These are phyloP conservation scores for Maniola hyperantus DNA, from an alignment of 2,888 invertebrate species.

Conservation along the genomic window DNA sequence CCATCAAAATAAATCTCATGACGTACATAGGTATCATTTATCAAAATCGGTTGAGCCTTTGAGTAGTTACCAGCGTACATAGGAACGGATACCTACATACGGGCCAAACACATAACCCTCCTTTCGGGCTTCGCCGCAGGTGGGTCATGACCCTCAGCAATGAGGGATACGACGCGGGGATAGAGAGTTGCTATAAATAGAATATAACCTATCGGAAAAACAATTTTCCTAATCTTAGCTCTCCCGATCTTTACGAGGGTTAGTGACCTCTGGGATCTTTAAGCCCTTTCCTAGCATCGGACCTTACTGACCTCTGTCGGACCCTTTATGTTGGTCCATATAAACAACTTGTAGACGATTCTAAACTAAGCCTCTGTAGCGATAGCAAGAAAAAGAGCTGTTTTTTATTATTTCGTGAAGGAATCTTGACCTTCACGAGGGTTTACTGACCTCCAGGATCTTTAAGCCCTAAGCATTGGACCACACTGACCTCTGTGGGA, in stretches of 20 bases:
- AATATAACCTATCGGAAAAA: neutral
- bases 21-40: too few species aligned
- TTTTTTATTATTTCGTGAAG: neutral
- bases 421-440: neutral
- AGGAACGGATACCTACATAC: too few species aligned
- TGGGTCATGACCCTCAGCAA: too few species aligned
- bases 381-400: constrained; percentile 4
- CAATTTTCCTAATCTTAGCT: constrained; percentile 3
- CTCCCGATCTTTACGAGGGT: constrained; percentile 6
- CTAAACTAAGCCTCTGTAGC: constrained; percentile 34
- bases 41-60: too few species aligned
- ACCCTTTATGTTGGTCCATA: constrained; percentile 42
- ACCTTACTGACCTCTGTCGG: constrained; percentile 33
- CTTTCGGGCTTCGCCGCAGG: too few species aligned
- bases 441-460: constrained; percentile 25
- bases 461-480: constrained; percentile 26
- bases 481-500: constrained; percentile 34
- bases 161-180: too few species aligned
- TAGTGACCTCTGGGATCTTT: constrained; percentile 26
- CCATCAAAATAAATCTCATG: too few species aligned
- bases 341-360: constrained; percentile 42
- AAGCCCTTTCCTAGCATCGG: constrained; percentile 31
- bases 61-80: too few species aligned
- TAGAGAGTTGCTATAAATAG: too few species aligned
- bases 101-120: too few species aligned